Conservation (phyloP, 2,797 vertebrate genomes). For the Prionace glauca region DNA sequence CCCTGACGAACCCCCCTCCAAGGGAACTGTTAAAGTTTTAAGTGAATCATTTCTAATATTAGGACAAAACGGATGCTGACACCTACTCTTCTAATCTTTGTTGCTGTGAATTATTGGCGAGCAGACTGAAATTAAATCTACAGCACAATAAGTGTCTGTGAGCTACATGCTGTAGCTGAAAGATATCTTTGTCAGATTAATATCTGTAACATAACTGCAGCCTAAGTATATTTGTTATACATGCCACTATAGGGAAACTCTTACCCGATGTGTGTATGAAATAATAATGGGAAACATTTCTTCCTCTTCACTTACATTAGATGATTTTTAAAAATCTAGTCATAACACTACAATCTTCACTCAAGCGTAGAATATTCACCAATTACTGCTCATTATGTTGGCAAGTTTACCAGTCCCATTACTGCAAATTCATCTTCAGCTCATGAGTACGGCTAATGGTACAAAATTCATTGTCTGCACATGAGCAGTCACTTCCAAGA, state of each 20-base stretch:
- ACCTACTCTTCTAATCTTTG: background rate
- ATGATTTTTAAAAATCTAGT: background rate
- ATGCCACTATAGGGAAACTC: background rate
- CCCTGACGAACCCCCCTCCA: too few relatives aligned
- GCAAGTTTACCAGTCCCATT: background rate
- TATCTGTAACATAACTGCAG: conserved; percentile 20
- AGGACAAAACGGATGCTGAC: background rate
- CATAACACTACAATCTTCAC: background rate
- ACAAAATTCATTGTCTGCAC: background rate
- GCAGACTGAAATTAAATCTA: conserved; percentile 17
- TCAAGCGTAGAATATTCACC: conserved; percentile 38
- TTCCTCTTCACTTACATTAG: background rate
- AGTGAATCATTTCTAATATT: background rate
- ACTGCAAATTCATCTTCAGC: background rate
- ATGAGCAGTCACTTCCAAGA: background rate
- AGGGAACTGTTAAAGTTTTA: background rate
- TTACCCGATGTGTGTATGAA: background rate
- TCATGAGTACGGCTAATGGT: background rate
- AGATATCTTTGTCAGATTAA: background rate
- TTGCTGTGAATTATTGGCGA: conserved; percentile 7
- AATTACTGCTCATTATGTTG: conserved; percentile 49
- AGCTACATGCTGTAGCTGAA: background rate
- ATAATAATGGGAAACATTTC: background rate
- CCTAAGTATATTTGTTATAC: background rate
- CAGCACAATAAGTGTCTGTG: background rate